Conservation (phyloP, 2,113 vertebrate species). For the Nothoprocta perdicaria region DNA sequence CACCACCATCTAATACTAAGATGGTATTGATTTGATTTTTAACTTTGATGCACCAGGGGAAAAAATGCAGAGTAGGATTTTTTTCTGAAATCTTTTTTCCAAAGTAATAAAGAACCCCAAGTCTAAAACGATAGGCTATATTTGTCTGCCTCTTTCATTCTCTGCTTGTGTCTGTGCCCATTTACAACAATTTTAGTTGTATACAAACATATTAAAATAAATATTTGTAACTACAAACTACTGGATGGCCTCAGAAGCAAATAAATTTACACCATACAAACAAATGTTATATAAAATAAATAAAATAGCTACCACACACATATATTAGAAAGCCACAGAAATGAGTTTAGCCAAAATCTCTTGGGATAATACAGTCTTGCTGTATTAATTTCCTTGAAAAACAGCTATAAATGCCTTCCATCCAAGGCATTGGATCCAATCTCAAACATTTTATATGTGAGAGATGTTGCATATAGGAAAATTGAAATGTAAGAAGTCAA, state of each 20-base stretch:
- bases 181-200: background rate
- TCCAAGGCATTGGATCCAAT: background rate
- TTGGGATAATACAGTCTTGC: background rate
- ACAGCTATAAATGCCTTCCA: background rate
- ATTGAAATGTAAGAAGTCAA: background rate
- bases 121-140: slow-evolving; percentile 34
- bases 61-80: slow-evolving; percentile 67
- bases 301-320: background rate
- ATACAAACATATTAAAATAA: background rate
- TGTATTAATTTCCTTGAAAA: background rate
- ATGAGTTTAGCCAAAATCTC: background rate
- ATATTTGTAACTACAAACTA: background rate
- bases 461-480: background rate
- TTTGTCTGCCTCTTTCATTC: background rate
- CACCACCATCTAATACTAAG: slow-evolving; percentile 77
- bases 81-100: slow-evolving; percentile 65
- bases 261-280: background rate
- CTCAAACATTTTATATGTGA: background rate
- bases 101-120: slow-evolving; percentile 55
- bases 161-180: background rate
- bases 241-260: background rate
- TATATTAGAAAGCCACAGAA: background rate
- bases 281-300: background rate
- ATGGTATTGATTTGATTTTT: slow-evolving; percentile 82
- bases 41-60: slow-evolving; percentile 75